Conservation (phyloP, 2,113 vertebrate species). For the Zonotrichia leucophrys region DNA sequence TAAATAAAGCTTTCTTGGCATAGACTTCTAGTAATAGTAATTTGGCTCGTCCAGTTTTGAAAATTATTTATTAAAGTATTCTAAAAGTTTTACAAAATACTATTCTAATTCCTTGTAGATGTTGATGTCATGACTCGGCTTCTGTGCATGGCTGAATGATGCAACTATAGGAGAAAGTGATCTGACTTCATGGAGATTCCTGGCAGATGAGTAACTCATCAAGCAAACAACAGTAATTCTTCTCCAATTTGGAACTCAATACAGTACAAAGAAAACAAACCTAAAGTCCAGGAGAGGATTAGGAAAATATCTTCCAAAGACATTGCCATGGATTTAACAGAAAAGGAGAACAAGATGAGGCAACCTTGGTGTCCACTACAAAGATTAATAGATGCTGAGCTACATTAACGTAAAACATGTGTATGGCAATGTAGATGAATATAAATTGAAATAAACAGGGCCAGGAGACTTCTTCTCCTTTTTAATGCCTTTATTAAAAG, state of each 20-base stretch:
- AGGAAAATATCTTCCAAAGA: neutral
- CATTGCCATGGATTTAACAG: neutral
- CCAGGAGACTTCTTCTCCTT: too few relatives aligned
- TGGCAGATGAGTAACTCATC: neutral
- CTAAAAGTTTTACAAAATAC: neutral
- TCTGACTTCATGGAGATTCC: neutral
- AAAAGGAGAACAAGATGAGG: neutral
- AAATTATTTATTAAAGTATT: neutral
- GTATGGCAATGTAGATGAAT: neutral
- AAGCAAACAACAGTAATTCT: neutral
- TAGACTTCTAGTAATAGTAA: neutral
- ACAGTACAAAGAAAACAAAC: neutral
- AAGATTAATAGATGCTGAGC: neutral
- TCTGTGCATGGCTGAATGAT: neutral
- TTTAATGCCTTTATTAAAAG: too few relatives aligned
- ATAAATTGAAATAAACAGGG: too few relatives aligned
- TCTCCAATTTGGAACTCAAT: neutral
- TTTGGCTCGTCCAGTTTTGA: neutral
- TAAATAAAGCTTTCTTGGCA: neutral
- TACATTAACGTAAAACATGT: neutral
- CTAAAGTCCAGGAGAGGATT: neutral
- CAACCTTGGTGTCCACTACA: neutral
- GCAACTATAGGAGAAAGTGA: neutral
- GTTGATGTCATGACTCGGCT: neutral
- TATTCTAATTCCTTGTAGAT: neutral